Conservation (phyloP, 1,140 invertebrate species). For the Drosophila takahashii region DNA sequence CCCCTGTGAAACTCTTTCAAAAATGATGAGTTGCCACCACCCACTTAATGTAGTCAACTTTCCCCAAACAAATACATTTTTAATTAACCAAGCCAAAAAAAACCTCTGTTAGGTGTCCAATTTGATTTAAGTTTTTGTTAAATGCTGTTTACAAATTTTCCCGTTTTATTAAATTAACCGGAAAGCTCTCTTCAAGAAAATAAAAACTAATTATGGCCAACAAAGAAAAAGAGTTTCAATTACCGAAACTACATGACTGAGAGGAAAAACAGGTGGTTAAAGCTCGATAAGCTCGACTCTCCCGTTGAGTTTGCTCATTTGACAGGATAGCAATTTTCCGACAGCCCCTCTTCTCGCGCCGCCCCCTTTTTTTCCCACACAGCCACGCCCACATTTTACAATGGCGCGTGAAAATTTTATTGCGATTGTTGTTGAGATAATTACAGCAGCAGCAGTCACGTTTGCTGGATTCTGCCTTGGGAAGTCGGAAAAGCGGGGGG, state of each 20-base stretch:
- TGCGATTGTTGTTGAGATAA: slow-evolving; percentile 55
- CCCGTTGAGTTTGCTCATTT: slow-evolving; percentile 34
- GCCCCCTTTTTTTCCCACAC: slow-evolving; percentile 3
- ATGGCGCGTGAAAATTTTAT: slow-evolving; percentile 67
- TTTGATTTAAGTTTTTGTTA: slow-evolving; percentile 15
- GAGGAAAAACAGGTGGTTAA: slow-evolving; percentile 30
- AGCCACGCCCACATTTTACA: slow-evolving; percentile 58
- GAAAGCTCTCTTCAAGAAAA: slow-evolving; percentile 28
- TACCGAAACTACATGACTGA: slow-evolving; percentile 28
- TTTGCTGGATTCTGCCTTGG: slow-evolving; percentile 49
- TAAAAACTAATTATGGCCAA: slow-evolving; percentile 44
- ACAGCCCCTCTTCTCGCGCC: slow-evolving; percentile 4
- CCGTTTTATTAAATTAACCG: slow-evolving; percentile 37
- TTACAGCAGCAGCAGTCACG: slow-evolving; percentile 50
- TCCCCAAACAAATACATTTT: slow-evolving; percentile 36
- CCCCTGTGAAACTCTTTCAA: background rate
- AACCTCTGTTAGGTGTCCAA: slow-evolving; percentile 18
- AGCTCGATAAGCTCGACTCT: slow-evolving; percentile 11
- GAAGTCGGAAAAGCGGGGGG: slow-evolving; percentile 24
- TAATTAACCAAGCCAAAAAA: slow-evolving; percentile 29
- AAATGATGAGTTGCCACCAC: slow-evolving; percentile 31
- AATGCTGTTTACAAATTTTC: slow-evolving; percentile 14
- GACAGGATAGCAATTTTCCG: slow-evolving; percentile 61
- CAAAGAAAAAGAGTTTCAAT: slow-evolving; percentile 62
- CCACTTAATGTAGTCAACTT: slow-evolving; percentile 33